Base-by-base conservation (phyloP, 1,140 invertebrate species). In the Plectrocnemia conspersa region DNA sequence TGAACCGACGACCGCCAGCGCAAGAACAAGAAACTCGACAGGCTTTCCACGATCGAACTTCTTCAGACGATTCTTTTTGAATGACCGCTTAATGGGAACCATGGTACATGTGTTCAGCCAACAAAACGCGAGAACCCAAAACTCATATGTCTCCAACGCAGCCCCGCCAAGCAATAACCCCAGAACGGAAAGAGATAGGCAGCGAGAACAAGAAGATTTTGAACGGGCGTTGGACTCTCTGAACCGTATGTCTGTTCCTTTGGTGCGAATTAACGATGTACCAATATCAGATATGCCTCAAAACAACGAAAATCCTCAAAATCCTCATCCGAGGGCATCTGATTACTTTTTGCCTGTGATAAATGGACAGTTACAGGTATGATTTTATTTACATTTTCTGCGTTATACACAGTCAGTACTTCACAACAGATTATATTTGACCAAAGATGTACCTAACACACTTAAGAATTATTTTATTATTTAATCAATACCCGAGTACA, bases 241-340 rank as follows among this genome's bases (percentile, higher is more conserved):
- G 13, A 27, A 1, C 56, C 68, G 65, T 45, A 64, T 66, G 1
- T 63, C 66, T n/a, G 72, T 81, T 50, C 80, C 81, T 2, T 65
- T 76, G 3, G 73, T 82, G 40, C 79, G 78, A 56, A 76, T 82
- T 1, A 82, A 82, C 52, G 81, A 82, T 56, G 68, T 78, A 1
- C 77, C 77, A 2, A 65, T 79, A 2, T 71, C 68, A 4, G 70
- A 77, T 46, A 66, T 70, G 50, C 64, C 52, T 56, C 66, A 67
- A 40, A 64, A 63, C 9, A 62, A 65, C 3, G 63, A 57, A 10
- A 64, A 59, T 29, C 64, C 52, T 19, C 56, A 65, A 35, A 56
- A 67, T 18, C 69, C 66, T 21, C 60, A 68, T 21, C 59, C 69
- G 3, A 64, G 68, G 29, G 70, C 71, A 33, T 66, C 70, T 29